A percentile compares a stretch with the other conserved stretches of the same genome.
Evolutionary conservation across 2,888 invertebrate species (phyloP).

Genomic region (Alcis repandata): DNA sequence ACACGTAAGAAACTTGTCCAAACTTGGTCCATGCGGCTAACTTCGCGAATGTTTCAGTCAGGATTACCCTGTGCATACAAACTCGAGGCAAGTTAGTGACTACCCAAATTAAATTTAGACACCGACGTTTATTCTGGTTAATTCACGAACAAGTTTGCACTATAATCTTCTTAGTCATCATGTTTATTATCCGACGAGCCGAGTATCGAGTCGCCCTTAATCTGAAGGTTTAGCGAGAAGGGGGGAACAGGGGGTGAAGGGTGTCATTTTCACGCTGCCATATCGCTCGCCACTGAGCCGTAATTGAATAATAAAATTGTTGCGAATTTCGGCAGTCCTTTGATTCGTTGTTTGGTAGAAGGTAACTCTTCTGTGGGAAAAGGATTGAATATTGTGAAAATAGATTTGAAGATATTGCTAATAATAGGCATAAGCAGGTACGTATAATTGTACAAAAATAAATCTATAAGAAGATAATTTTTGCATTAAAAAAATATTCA

Average conservation of each 20-base stretch:
- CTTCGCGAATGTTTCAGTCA: constrained; percentile 33
- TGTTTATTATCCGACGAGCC: constrained; percentile 66
- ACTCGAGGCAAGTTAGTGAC: constrained; percentile 59
- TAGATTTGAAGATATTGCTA: background rate
- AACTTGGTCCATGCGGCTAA: constrained; percentile 30
- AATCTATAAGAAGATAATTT: too few relatives aligned
- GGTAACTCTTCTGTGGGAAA: constrained; percentile 37
- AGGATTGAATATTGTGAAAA: constrained; percentile 19
- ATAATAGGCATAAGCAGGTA: background rate
- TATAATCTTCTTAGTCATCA: constrained; percentile 66
- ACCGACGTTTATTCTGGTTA: constrained; percentile 68
- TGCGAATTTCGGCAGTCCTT: constrained; percentile 67
- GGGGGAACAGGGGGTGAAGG: constrained; percentile 48
- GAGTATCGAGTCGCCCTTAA: constrained; percentile 58
- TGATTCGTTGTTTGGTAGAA: constrained; percentile 63
- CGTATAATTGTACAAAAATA: too few relatives aligned
- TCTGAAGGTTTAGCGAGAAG: constrained; percentile 55
- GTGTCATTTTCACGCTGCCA: constrained; percentile 77
- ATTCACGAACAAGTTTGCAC: constrained; percentile 67
- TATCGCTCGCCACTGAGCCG: constrained; percentile 69
- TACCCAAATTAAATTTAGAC: constrained; percentile 74
- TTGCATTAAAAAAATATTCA: too few relatives aligned
- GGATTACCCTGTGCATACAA: constrained; percentile 56
- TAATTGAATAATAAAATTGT: constrained; percentile 80
- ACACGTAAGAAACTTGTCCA: constrained; percentile 29